Percentiles rank a stretch among this genome's conserved stretches.
These are phyloP conservation scores for Parazoanthus swiftii DNA, from an alignment of 92 coral and sea anemone species.

Conservation along the genomic window DNA sequence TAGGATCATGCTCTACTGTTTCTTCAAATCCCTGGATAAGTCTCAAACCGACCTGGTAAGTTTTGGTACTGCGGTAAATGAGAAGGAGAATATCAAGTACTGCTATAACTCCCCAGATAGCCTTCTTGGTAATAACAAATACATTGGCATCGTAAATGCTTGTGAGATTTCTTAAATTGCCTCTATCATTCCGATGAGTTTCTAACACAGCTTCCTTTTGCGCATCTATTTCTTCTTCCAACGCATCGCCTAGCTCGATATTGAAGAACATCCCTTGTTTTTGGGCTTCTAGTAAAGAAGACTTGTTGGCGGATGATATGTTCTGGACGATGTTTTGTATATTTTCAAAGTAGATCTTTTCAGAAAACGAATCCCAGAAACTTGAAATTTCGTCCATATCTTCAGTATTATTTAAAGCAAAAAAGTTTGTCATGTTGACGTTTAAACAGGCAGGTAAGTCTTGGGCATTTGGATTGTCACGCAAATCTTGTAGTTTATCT, in stretches of 20 bases:
- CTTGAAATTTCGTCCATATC: slow-evolving; percentile 15
- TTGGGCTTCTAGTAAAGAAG: slow-evolving; percentile 53
- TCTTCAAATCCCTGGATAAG: slow-evolving; percentile 74
- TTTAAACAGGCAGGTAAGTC: slow-evolving; percentile 45
- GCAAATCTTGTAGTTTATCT: slow-evolving; percentile 40
- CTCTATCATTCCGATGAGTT: slow-evolving; percentile 4
- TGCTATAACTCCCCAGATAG: slow-evolving; percentile 59
- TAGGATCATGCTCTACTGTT: slow-evolving; percentile 57
- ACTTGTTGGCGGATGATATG: slow-evolving; percentile 51
- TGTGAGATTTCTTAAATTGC: slow-evolving; percentile 48
- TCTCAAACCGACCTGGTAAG: slow-evolving; percentile 64
- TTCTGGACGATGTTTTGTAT: slow-evolving; percentile 42
- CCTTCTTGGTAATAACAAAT: slow-evolving; percentile 50
- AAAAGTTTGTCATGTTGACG: slow-evolving; percentile 58
- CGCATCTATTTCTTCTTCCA: slow-evolving; percentile 67
- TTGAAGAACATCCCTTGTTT: slow-evolving; percentile 50
- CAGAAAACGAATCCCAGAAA: slow-evolving; percentile 47
- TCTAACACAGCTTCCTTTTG: slow-evolving; percentile 54
- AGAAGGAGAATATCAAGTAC: slow-evolving; percentile 68
- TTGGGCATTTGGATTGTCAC: slow-evolving; percentile 40
- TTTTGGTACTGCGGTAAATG: slow-evolving; percentile 67
- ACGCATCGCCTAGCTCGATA: slow-evolving; percentile 66
- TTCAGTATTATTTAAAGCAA: slow-evolving; percentile 47
- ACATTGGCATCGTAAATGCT: slow-evolving; percentile 60
- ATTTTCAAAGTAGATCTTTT: slow-evolving; percentile 59